phyloP scores from a whole-genome alignment of 2,888 invertebrate genomes.

The Aphrophora alni region DNA sequence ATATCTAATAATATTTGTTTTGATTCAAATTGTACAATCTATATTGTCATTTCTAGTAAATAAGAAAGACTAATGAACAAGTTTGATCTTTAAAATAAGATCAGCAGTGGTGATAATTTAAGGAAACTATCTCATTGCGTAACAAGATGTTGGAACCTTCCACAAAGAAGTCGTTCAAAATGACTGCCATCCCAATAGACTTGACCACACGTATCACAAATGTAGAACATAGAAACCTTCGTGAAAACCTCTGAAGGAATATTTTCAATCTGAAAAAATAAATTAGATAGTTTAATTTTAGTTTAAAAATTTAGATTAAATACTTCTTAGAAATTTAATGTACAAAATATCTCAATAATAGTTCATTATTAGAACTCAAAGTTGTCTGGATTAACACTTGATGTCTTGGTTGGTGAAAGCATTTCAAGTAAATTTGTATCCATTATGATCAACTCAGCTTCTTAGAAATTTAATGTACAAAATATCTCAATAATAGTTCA shows the following conservation, averaged over 20 bases:
- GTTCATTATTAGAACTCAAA: too few species aligned
- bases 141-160: conserved; percentile 19
- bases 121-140: neutral
- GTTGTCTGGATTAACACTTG: too few species aligned
- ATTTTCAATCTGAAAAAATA: conserved; percentile 56
- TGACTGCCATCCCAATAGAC: conserved; percentile 73
- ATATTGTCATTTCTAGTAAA: conserved; percentile 20
- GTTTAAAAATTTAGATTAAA: too few species aligned
- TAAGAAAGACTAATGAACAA: conserved; percentile 37
- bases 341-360: too few species aligned
- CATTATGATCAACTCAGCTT: too few species aligned
- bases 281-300: too few species aligned
- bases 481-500: too few species aligned
- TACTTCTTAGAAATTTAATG: too few species aligned
- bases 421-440: too few species aligned
- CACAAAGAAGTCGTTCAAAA: conserved; percentile 53
- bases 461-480: too few species aligned
- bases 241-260: conserved; percentile 58
- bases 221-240: conserved; percentile 64
- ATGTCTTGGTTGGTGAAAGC: too few species aligned
- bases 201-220: conserved; percentile 78
- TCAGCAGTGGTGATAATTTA: conserved; percentile 16
- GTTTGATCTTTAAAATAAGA: conserved; percentile 24
- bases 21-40: conserved; percentile 18
- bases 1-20: neutral